Evolutionary conservation across 2,113 vertebrate genomes (phyloP).

Genomic region (Chelonoidis abingdonii): DNA sequence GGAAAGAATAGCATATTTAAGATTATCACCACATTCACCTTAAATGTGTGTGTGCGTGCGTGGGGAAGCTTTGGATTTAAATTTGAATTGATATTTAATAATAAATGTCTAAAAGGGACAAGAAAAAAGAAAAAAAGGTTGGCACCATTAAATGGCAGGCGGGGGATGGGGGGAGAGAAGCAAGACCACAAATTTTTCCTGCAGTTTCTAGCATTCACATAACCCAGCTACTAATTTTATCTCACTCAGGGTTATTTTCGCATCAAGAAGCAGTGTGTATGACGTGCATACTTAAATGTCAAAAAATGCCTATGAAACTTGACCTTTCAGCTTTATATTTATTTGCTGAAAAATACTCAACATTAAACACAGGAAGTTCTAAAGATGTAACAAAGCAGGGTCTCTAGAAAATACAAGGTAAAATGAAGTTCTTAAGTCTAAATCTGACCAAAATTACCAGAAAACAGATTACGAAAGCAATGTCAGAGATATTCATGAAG

Average conservation of each 20-base stretch:
- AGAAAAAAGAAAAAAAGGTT: not conserved
- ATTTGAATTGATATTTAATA: rapidly evolving
- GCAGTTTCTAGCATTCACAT: not conserved
- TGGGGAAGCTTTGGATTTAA: not conserved
- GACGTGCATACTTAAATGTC: not conserved
- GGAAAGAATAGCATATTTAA: not conserved
- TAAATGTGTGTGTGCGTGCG: not conserved
- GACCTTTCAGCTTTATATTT: not conserved
- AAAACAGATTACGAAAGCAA: not conserved
- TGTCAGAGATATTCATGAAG: not conserved
- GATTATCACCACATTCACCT: not conserved
- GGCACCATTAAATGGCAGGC: not conserved
- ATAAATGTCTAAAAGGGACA: not conserved
- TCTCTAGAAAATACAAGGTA: not conserved
- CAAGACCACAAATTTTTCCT: not conserved
- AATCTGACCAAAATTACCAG: not conserved
- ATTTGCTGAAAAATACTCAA: not conserved
- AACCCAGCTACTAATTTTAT: not conserved
- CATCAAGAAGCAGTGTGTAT: slow-evolving; percentile 23
- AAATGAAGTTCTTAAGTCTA: not conserved
- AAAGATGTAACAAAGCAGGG: not conserved
- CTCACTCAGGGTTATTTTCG: slow-evolving; percentile 34
- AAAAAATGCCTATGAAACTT: slow-evolving; percentile 2
- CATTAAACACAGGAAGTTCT: rapidly evolving
- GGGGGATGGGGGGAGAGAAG: too few relatives aligned